Percentiles rank a stretch among this genome's conserved stretches.
phyloP scores from a whole-genome alignment of 2,797 vertebrate species.

The Acanthis flammea region DNA sequence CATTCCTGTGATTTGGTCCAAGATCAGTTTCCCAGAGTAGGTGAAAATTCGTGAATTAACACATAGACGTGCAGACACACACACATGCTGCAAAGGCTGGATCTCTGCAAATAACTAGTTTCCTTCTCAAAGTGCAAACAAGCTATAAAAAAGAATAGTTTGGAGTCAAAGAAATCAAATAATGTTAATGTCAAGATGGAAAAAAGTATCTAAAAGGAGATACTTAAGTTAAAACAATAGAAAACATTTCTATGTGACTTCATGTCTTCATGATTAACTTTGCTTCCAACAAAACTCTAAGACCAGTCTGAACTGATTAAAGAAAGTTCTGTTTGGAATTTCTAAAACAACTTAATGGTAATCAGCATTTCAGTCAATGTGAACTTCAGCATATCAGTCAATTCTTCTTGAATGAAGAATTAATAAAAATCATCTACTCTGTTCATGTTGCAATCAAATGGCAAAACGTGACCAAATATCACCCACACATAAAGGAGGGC shows the following conservation, averaged over 20 bases:
- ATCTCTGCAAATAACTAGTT: neutral
- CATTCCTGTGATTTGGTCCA: neutral
- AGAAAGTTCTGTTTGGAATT: neutral
- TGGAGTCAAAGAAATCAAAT: neutral
- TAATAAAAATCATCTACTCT: neutral
- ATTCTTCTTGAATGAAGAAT: neutral
- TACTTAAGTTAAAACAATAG: neutral
- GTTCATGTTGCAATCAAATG: neutral
- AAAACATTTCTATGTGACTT: neutral
- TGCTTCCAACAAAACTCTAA: neutral
- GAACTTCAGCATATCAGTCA: neutral
- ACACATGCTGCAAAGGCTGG: neutral
- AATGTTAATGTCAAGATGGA: neutral
- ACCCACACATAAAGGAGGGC: neutral
- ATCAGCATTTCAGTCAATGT: neutral
- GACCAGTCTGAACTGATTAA: neutral
- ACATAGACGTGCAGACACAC: neutral
- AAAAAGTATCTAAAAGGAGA: neutral
- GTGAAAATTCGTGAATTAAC: neutral
- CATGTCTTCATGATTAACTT: neutral
- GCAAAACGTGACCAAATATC: neutral
- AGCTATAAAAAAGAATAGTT: neutral
- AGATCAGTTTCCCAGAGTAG: neutral
- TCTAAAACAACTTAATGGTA: neutral
- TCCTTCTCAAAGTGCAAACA: neutral